Evolutionary conservation across 2,888 invertebrate species (phyloP).

Genomic region (Cataglyphis livida): DNA sequence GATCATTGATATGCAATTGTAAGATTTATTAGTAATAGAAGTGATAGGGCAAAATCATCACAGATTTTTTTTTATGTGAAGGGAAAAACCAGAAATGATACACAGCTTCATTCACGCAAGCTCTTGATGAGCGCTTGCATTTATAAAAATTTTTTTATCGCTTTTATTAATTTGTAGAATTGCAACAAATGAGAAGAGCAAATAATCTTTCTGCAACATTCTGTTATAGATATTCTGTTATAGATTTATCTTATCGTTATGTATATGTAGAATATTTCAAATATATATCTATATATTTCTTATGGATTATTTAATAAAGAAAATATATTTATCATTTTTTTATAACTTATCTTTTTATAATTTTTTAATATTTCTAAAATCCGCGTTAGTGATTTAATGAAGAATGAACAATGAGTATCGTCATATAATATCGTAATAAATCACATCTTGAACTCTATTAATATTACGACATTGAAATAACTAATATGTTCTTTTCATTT

Average conservation of each 20-base stretch:
- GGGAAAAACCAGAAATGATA: background rate
- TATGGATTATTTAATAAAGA: background rate
- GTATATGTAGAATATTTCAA: background rate
- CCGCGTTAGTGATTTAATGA: background rate
- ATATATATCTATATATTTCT: background rate
- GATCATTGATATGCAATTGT: background rate
- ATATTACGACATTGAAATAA: background rate
- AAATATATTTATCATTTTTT: background rate
- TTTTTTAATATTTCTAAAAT: background rate
- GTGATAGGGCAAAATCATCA: background rate
- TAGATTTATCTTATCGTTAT: background rate
- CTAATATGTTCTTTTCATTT: conserved; percentile 7
- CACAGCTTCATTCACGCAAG: background rate
- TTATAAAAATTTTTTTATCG: background rate
- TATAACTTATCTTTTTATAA: background rate
- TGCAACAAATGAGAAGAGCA: background rate
- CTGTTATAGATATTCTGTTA: background rate
- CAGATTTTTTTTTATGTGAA: background rate
- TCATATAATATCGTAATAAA: background rate
- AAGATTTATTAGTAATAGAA: background rate
- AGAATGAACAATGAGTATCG: background rate
- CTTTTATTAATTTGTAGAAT: background rate
- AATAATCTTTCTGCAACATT: background rate
- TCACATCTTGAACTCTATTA: conserved; percentile 2
- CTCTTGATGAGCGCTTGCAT: background rate